Evolutionary conservation across 2,888 invertebrate genomes (phyloP), one percentile per base, ranked within the genome.

Genomic region (Byasa hedistus): DNA sequence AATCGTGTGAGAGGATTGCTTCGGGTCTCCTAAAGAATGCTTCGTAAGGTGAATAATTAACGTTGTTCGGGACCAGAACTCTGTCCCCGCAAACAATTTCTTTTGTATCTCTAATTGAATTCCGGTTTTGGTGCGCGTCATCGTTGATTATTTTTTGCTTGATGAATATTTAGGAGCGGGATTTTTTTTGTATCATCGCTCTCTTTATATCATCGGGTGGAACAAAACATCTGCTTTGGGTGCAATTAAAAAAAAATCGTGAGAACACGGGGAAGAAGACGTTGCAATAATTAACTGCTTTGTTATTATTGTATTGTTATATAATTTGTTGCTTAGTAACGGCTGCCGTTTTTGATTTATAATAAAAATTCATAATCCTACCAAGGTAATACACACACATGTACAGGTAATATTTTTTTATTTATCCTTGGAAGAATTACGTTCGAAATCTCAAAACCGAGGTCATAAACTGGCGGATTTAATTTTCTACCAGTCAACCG

Each of bases 241-340:
- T 75, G 82, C 85, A 90, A 91, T 90, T 90, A 88, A 85, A 87
- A 85, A 87, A 85, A 86, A 86, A 83, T 80, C 91, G 91, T 91
- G 91, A 89, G 91, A 91, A 91, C 80, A 77, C 75, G 77, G 83
- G 81, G 81, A 80, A 73, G 79, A 65, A 78, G 78, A 82, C 75
- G 77, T 78, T 66, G 71, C 63, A 85, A 86, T 90, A 85, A 87
- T 87, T 85, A 84, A 70, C 68, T 68, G 65, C 61, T 69, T 72
- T 75, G 74, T 80, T 80, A 77, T 75, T 75, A 69, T 69, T 74
- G 64, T 73, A 72, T 71, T 69, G 73, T 76, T 73, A 70, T 72
- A 73, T 69, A 71, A 66, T 73, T 71, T 64, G 39, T 39, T 39
- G 39, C 39, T 39, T 39, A 39, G 39, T 39, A 39, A 39, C 39